These are phyloP conservation scores for Pediacus dermestoides DNA, from an alignment of 2,888 invertebrate genomes.

Conservation along the genomic window DNA sequence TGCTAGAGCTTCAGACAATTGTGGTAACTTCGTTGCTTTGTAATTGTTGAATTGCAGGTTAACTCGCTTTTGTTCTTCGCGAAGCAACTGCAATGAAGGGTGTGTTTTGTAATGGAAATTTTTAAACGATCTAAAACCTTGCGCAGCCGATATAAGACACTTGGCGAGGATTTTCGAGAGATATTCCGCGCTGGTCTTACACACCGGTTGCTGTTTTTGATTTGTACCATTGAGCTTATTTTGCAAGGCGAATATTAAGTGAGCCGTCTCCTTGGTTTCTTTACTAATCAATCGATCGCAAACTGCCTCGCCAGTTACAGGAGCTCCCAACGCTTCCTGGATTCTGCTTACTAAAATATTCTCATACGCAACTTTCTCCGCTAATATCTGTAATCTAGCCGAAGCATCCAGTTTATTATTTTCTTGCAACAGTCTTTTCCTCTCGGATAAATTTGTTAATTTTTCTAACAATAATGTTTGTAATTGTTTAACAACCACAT, in stretches of 20 bases:
- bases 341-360: slow-evolving; percentile 62
- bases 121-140: slow-evolving; percentile 49
- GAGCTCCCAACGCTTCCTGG: slow-evolving; percentile 60
- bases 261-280: slow-evolving; percentile 73
- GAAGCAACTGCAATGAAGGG: slow-evolving; percentile 33
- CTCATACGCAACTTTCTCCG: slow-evolving; percentile 79
- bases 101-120: slow-evolving; percentile 33
- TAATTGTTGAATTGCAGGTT: slow-evolving; percentile 49
- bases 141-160: slow-evolving; percentile 53
- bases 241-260: slow-evolving; percentile 69
- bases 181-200: slow-evolving; percentile 59
- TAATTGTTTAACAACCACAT: slow-evolving; percentile 59
- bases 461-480: slow-evolving; percentile 68
- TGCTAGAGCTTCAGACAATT: slow-evolving; percentile 67
- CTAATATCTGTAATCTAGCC: slow-evolving; percentile 67
- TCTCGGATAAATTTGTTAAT: slow-evolving; percentile 64
- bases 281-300: slow-evolving; percentile 61
- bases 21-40: slow-evolving; percentile 65
- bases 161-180: slow-evolving; percentile 73
- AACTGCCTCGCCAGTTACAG: slow-evolving; percentile 48
- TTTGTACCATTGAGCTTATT: slow-evolving; percentile 59
- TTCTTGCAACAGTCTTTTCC: slow-evolving; percentile 62
- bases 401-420: slow-evolving; percentile 65
- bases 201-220: slow-evolving; percentile 47
- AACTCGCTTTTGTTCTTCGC: slow-evolving; percentile 37